Percentiles rank a stretch among this genome's conserved stretches.
Conservation (phyloP, 2,113 vertebrate genomes). For the Myxocyprinus asiaticus region DNA sequence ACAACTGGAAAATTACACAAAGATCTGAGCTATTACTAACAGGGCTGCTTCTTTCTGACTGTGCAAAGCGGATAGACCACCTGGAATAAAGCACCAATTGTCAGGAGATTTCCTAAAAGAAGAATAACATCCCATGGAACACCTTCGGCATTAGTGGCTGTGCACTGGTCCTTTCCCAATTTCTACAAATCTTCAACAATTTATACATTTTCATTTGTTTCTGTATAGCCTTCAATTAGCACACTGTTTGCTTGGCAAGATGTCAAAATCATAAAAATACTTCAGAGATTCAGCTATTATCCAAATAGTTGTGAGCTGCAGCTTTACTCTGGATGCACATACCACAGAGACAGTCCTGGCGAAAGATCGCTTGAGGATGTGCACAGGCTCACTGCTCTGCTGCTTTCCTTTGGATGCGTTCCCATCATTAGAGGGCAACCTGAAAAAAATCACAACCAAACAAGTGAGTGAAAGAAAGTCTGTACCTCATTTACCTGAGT, state of each 20-base stretch:
- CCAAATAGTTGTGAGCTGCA: too few species aligned
- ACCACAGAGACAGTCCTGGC: constrained; percentile 96
- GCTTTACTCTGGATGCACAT: constrained; percentile 49
- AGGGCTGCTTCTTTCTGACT: not conserved
- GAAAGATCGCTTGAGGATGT: constrained; percentile 96
- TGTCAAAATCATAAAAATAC: too few species aligned
- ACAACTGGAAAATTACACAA: not conserved
- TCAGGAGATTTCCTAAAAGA: not conserved
- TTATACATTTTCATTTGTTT: too few species aligned
- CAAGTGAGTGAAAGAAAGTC: not conserved
- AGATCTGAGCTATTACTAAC: not conserved
- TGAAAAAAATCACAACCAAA: constrained; percentile 59
- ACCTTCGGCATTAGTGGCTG: not conserved
- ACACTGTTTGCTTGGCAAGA: too few species aligned
- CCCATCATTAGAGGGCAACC: constrained; percentile 95
- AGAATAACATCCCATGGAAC: not conserved
- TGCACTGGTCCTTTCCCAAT: too few species aligned
- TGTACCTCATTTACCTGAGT: not conserved
- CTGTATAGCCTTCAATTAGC: too few species aligned
- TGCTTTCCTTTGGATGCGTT: constrained; percentile 96
- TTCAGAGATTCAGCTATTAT: too few species aligned
- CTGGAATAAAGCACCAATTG: not conserved
- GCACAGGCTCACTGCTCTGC: constrained; percentile 95
- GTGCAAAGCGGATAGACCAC: not conserved
- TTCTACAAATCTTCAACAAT: too few species aligned